phyloP scores from a whole-genome alignment of 2,888 invertebrate genomes.

The Caradrina kadenii region DNA sequence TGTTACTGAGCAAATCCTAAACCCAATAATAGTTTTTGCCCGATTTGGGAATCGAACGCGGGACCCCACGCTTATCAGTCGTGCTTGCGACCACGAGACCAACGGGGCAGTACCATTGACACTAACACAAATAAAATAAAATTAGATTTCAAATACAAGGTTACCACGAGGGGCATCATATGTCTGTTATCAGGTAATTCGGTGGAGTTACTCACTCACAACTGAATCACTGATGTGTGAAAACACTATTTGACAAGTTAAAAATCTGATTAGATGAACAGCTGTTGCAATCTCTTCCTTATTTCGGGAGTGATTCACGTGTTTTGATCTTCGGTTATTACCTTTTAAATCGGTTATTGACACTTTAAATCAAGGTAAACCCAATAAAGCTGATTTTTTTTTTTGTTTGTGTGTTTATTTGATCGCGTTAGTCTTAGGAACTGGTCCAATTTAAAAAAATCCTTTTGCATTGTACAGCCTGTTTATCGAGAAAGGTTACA shows the following conservation, averaged over 20 bases:
- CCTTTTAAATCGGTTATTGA: constrained; percentile 40
- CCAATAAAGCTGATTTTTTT: background rate
- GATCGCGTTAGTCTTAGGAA: too few species aligned
- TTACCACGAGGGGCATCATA: constrained; percentile 22
- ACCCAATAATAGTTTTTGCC: too few species aligned
- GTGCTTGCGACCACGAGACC: too few species aligned
- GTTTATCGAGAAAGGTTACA: too few species aligned
- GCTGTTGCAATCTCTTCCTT: background rate
- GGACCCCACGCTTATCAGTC: too few species aligned
- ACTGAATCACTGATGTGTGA: background rate
- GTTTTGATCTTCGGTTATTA: constrained; percentile 17
- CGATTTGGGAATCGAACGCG: too few species aligned
- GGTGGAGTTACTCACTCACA: too few species aligned
- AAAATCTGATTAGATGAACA: constrained; percentile 30
- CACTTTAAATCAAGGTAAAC: constrained; percentile 7
- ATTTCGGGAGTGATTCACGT: constrained; percentile 31
- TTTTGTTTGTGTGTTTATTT: too few species aligned
- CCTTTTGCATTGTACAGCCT: too few species aligned
- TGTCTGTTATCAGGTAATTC: constrained; percentile 44
- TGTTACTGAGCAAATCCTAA: too few species aligned
- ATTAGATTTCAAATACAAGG: constrained; percentile 34
- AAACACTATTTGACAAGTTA: constrained; percentile 2
- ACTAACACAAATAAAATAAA: background rate
- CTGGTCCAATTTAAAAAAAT: too few species aligned
- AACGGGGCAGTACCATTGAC: too few species aligned